Evolutionary conservation across 2,888 invertebrate genomes (phyloP).

Genomic region (Chrysodeixis includens): DNA sequence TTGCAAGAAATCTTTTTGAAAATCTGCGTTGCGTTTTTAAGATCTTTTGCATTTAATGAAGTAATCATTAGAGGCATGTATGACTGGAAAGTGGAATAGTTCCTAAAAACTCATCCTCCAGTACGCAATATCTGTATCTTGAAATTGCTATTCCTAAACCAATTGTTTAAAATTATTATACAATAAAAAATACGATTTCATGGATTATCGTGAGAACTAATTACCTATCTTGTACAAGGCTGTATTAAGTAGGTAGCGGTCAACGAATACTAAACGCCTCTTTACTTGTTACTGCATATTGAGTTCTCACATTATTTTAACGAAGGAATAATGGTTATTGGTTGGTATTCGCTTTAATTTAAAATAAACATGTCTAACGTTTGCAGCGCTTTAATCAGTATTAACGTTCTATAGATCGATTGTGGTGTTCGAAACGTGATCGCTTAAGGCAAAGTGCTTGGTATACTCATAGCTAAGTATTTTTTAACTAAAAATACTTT

Average conservation of each 20-base stretch:
- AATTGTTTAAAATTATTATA: too few relatives aligned
- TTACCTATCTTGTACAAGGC: slow-evolving; percentile 47
- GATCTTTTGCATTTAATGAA: too few relatives aligned
- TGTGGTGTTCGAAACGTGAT: background rate
- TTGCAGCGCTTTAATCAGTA: slow-evolving; percentile 33
- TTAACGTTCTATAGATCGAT: slow-evolving; percentile 1
- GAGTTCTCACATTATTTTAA: slow-evolving; percentile 46
- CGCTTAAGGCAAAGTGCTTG: background rate
- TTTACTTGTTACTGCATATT: slow-evolving; percentile 22
- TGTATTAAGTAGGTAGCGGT: slow-evolving; percentile 36
- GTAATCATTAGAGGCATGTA: too few relatives aligned
- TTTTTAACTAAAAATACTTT: too few relatives aligned
- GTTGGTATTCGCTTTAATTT: slow-evolving; percentile 26
- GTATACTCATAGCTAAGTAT: background rate
- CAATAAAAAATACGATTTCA: slow-evolving; percentile 28
- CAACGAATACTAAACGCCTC: slow-evolving; percentile 33
- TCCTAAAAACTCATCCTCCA: too few relatives aligned
- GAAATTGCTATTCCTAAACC: too few relatives aligned
- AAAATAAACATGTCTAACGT: slow-evolving; percentile 33
- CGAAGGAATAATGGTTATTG: slow-evolving; percentile 43
- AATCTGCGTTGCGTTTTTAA: too few relatives aligned
- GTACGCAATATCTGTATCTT: too few relatives aligned
- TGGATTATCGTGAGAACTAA: slow-evolving; percentile 37
- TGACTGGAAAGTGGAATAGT: too few relatives aligned
- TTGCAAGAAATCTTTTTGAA: too few relatives aligned